phyloP scores from a whole-genome alignment of 2,113 vertebrate species.

The Vidua chalybeata region DNA sequence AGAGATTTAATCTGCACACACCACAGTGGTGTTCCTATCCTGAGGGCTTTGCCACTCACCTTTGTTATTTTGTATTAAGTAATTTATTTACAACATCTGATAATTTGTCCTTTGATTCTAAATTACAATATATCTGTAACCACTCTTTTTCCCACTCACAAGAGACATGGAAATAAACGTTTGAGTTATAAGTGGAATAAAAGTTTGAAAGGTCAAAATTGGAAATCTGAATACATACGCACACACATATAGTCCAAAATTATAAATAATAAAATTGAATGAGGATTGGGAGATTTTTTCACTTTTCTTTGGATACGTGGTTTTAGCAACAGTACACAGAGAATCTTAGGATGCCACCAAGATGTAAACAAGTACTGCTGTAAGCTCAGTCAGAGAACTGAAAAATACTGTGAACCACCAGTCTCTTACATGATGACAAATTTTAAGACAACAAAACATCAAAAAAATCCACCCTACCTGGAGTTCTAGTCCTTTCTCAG shows the following conservation, averaged over 20 bases:
- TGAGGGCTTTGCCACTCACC: neutral
- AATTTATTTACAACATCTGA: neutral
- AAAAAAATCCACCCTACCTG: neutral
- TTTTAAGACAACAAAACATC: neutral
- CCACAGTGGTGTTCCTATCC: accelerated
- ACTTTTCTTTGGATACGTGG: neutral
- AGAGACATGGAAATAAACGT: neutral
- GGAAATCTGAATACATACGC: neutral
- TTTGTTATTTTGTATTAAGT: neutral
- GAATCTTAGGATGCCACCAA: neutral
- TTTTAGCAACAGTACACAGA: neutral
- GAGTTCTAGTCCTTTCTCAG: neutral
- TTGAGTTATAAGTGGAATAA: neutral
- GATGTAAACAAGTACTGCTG: neutral
- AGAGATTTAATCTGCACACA: neutral
- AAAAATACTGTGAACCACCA: neutral
- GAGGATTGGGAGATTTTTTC: neutral
- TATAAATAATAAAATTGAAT: neutral
- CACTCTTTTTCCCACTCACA: neutral
- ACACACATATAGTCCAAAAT: neutral
- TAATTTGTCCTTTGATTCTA: neutral
- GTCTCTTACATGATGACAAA: neutral
- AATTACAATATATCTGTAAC: neutral
- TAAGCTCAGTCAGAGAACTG: neutral
- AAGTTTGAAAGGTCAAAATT: neutral